These are phyloP conservation scores for Scaptomyza polygonia DNA, from an alignment of 2,888 invertebrate genomes.

Conservation along the genomic window DNA sequence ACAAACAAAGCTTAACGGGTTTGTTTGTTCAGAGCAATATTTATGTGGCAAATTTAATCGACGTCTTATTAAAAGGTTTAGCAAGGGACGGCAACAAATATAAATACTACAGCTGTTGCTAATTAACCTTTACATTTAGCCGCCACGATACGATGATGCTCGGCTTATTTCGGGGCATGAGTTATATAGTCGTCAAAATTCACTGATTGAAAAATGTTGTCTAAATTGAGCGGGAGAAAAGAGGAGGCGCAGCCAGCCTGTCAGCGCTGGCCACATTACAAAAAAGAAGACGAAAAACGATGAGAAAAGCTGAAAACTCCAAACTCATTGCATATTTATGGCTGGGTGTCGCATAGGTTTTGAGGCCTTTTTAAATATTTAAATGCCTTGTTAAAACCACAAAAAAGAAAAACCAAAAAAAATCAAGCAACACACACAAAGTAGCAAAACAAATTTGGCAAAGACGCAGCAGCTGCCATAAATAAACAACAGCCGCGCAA, in stretches of 20 bases:
- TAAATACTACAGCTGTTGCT: constrained; percentile 69
- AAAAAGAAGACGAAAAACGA: constrained; percentile 1
- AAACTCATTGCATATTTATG: constrained; percentile 75
- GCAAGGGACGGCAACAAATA: constrained; percentile 6
- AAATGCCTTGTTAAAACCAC: constrained; percentile 62
- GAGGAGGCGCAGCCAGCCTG: background rate
- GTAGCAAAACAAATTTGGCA: constrained; percentile 33
- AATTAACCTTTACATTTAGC: constrained; percentile 71
- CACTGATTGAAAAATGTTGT: constrained; percentile 67
- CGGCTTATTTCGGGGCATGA: constrained; percentile 49
- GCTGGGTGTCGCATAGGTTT: constrained; percentile 54
- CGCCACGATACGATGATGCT: constrained; percentile 5
- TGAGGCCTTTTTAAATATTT: constrained; percentile 70
- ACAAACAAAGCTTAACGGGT: background rate
- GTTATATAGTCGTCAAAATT: constrained; percentile 73
- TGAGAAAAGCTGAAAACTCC: constrained; percentile 9
- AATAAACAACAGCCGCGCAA: constrained; percentile 61
- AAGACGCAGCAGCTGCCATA: constrained; percentile 66
- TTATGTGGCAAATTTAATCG: constrained; percentile 25
- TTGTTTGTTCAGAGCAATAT: background rate
- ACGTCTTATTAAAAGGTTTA: constrained; percentile 47
- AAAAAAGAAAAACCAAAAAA: constrained; percentile 46
- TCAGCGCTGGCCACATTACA: constrained; percentile 29
- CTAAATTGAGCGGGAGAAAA: background rate
- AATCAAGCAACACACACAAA: constrained; percentile 33